Percentiles rank a stretch among this genome's conserved stretches.
These are phyloP conservation scores for Megaptera novaeangliae DNA, from an alignment of 2,113 vertebrate genomes.

Conservation along the genomic window DNA sequence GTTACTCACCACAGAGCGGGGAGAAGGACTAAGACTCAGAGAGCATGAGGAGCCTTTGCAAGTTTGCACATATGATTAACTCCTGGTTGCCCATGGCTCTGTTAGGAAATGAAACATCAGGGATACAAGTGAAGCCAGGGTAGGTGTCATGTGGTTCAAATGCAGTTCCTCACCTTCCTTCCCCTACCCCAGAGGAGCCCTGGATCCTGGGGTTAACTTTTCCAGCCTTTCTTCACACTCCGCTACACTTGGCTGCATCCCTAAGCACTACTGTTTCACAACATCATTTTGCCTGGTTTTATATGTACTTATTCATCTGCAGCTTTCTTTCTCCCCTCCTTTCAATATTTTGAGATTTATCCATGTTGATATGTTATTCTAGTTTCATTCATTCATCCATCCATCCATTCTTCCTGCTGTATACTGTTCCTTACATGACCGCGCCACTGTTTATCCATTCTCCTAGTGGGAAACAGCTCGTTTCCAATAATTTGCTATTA, in stretches of 20 bases:
- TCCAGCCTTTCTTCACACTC: not conserved
- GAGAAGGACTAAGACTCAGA: not conserved
- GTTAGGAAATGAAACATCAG: not conserved
- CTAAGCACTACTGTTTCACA: no score
- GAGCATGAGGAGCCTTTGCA: not conserved
- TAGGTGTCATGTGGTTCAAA: not conserved
- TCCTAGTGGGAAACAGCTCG: not conserved
- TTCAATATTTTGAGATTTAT: not conserved
- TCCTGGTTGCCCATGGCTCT: not conserved
- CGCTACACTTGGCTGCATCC: fast-evolving
- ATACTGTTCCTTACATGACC: not conserved
- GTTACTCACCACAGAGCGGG: not conserved
- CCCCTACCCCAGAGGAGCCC: not conserved
- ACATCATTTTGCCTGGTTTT: not conserved
- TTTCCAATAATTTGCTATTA: not conserved
- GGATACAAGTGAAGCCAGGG: not conserved
- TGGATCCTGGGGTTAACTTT: not conserved
- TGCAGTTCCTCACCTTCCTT: not conserved
- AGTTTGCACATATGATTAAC: not conserved
- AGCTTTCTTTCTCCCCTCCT: not conserved
- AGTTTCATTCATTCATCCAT: no score
- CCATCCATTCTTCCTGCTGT: not conserved
- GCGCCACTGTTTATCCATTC: not conserved
- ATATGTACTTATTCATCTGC: not conserved
- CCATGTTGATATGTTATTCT: not conserved